Percentiles rank a stretch among this genome's conserved stretches.
phyloP scores from a whole-genome alignment of 2,113 vertebrate genomes.

The Junco hyemalis region DNA sequence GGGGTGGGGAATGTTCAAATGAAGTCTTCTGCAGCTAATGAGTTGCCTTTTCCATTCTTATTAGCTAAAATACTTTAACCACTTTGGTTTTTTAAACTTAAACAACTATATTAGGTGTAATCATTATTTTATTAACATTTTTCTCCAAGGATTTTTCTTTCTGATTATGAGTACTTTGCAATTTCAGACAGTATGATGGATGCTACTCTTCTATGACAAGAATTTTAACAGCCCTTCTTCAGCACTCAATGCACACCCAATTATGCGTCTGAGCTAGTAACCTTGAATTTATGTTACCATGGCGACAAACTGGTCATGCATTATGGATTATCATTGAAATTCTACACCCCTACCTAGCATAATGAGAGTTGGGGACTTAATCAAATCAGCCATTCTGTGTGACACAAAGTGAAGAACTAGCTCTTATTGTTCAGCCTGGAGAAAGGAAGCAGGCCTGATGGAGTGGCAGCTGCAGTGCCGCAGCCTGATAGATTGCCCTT shows the following conservation, averaged over 20 bases:
- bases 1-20: slow-evolving; percentile 16
- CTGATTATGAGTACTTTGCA: slow-evolving; percentile 94
- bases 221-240: slow-evolving; percentile 99
- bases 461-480: slow-evolving; percentile 89
- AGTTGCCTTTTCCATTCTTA: slow-evolving; percentile 65
- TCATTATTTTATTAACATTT: slow-evolving; percentile 85
- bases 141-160: slow-evolving; percentile 87
- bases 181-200: slow-evolving; percentile 96
- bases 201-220: slow-evolving; percentile 96
- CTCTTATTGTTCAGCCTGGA: slow-evolving; percentile 86
- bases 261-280: slow-evolving; percentile 99
- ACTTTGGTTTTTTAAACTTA: slow-evolving; percentile 68
- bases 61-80: slow-evolving; percentile 65
- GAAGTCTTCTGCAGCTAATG: slow-evolving; percentile 50
- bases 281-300: slow-evolving; percentile 99
- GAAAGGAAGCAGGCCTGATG: slow-evolving; percentile 86
- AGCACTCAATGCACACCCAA: slow-evolving; percentile 97
- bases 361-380: slow-evolving; percentile 99
- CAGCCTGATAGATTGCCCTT: slow-evolving; percentile 96
- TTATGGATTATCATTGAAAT: slow-evolving; percentile 99
- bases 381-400: slow-evolving; percentile 99
- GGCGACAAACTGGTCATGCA: slow-evolving; percentile 99
- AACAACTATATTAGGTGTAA: slow-evolving; percentile 77
- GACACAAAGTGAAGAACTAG: slow-evolving; percentile 97
- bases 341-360: slow-evolving; percentile 99